Percentiles rank a stretch among this genome's conserved stretches.
phyloP scores from a whole-genome alignment of 2,797 vertebrate genomes.

The Rhadinocentrus ornatus region DNA sequence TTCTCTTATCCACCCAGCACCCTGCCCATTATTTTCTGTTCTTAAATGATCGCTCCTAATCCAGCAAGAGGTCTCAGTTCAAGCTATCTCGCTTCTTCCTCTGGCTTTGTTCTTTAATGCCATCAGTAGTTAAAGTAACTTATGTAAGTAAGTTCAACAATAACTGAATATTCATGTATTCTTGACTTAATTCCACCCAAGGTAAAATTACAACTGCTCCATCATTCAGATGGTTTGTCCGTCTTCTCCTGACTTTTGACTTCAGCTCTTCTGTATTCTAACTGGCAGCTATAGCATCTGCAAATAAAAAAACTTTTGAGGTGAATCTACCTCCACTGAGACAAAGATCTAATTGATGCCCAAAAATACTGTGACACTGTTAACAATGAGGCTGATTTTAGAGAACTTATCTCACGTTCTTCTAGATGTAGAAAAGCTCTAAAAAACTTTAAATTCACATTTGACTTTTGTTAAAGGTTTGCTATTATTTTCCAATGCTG shows the following conservation, averaged over 20 bases:
- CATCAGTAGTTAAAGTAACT: constrained; percentile 38
- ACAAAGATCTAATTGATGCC: constrained; percentile 33
- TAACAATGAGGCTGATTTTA: constrained; percentile 26
- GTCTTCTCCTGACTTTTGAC: constrained; percentile 35
- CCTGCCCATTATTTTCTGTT: constrained; percentile 32
- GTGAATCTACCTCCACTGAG: constrained; percentile 30
- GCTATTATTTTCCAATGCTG: constrained; percentile 14
- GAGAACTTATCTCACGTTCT: constrained; percentile 27
- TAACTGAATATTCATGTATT: constrained; percentile 25
- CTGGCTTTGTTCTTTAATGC: constrained; percentile 26
- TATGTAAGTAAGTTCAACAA: constrained; percentile 28
- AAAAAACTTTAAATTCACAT: neutral
- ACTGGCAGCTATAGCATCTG: constrained; percentile 40
- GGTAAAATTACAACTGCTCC: constrained; percentile 8
- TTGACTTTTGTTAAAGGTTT: neutral
- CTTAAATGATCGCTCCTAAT: constrained; percentile 37
- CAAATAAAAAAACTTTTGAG: constrained; percentile 33
- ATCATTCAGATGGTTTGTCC: constrained; percentile 22
- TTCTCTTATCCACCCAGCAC: constrained; percentile 13
- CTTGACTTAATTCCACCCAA: constrained; percentile 24
- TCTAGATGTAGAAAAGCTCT: neutral
- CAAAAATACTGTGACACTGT: constrained; percentile 20
- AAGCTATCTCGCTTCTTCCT: constrained; percentile 22
- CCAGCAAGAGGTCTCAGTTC: constrained; percentile 26
- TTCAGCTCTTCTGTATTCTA: constrained; percentile 37